Base-by-base conservation (phyloP, 2,888 invertebrate genomes). In the Standfussiana lucernea region DNA sequence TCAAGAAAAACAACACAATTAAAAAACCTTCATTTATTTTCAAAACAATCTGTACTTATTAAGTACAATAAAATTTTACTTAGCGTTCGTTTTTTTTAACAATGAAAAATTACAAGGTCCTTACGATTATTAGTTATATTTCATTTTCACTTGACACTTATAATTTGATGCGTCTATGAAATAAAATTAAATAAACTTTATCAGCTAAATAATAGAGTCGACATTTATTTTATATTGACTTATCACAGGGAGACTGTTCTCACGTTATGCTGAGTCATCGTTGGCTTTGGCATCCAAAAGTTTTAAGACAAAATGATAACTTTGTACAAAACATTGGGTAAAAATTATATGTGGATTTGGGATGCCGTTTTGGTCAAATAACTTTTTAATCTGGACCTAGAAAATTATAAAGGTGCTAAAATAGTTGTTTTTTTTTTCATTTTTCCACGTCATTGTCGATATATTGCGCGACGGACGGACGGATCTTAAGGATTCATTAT, bases 41-140 rank as follows among this genome's bases (percentile, higher is more conserved):
- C 90, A 94, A 95, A 95, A 95, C 94, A 94, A 94, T 92, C 87
- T 92, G 93, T 93, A 95, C 93, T 92, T 87, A 86, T 89, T 80
- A 88, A 92, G 94, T 95, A 95, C 94, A 94, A 95, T 95, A 94
- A 92, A 93, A 92, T 93, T 88, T 93, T 92, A 93, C 90, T 92
- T 94, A 95, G 92, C 92, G 85, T 92, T 84, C 84, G 90, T 50
- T 89, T 92, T 92, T 86, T 88, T 91, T 92, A 94, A 94, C 93
- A 94, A 94, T 94, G 89, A 93, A 93, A 94, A 94, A 93, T 92
- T 92, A 92, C 92, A 92, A 89, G 90, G 82, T 89, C 80, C 88
- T 89, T 89, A 88, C 42, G 72, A 75, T 77, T 85, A 86, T 82
- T 80, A 85, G 75, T 82, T 83, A 86, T 81, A 75, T 83, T 86